Evolutionary conservation across 2,113 vertebrate species (phyloP).

Genomic region (Microtus pennsylvanicus): DNA sequence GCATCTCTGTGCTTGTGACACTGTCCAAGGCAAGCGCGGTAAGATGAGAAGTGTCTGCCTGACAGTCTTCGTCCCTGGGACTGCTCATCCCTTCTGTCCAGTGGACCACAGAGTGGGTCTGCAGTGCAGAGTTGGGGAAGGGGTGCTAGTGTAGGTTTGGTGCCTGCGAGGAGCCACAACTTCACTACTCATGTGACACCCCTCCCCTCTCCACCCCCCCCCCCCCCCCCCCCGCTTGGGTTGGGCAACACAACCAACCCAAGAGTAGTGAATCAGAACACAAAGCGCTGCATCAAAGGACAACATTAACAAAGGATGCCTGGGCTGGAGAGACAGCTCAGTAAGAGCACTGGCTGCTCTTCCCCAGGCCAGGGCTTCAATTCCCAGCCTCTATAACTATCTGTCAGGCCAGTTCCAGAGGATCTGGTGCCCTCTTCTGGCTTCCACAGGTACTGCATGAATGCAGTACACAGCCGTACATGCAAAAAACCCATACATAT

Average conservation of each 20-base stretch:
- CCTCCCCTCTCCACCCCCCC: too few species aligned
- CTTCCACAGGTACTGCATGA: not conserved
- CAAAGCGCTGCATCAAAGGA: not conserved
- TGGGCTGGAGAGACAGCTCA: not conserved
- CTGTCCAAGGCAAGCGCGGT: not conserved
- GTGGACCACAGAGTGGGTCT: not conserved
- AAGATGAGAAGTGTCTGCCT: not conserved
- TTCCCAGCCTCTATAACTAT: not conserved
- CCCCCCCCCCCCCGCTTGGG: too few species aligned
- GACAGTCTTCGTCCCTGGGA: not conserved
- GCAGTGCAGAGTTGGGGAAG: not conserved
- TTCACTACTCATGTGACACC: not conserved
- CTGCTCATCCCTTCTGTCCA: not conserved
- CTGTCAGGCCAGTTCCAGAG: not conserved
- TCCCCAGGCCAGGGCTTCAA: not conserved
- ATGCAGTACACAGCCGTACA: not conserved
- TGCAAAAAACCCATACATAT: not conserved
- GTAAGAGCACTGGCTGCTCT: not conserved
- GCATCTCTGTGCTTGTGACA: not conserved
- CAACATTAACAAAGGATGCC: not conserved
- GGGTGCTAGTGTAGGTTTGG: not conserved
- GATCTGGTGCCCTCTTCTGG: not conserved
- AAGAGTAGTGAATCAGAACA: not conserved
- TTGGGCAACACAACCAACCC: not conserved
- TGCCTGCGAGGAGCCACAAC: not conserved